Evolutionary conservation across 92 coral and sea anemone genomes (phyloP).

Genomic region (Desmophyllum pertusum): DNA sequence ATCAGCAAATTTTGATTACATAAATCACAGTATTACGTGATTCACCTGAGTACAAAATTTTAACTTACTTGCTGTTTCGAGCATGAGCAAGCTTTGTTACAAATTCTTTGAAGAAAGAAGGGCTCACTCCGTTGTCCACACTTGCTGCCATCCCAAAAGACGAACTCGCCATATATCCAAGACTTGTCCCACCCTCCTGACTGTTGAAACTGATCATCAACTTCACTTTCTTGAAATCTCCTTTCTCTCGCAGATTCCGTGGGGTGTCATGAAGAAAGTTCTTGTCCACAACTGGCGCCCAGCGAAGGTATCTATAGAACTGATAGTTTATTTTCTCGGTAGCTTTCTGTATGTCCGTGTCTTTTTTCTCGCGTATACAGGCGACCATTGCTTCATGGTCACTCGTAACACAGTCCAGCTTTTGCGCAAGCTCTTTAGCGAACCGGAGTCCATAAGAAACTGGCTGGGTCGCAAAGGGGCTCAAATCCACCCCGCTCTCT

Average conservation of each 20-base stretch:
- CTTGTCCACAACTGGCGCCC: slow-evolving; percentile 65
- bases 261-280: slow-evolving; percentile 50
- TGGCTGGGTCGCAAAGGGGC: slow-evolving; percentile 42
- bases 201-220: slow-evolving; percentile 54
- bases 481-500: slow-evolving; percentile 55
- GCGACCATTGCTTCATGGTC: slow-evolving; percentile 15
- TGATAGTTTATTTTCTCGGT: not conserved
- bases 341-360: slow-evolving; percentile 15
- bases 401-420: slow-evolving; percentile 21
- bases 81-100: not conserved
- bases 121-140: slow-evolving; percentile 22
- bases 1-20: too few relatives aligned
- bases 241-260: slow-evolving; percentile 33
- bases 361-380: slow-evolving; percentile 38
- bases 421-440: slow-evolving; percentile 48
- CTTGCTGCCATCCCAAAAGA: slow-evolving; percentile 25
- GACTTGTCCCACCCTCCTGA: slow-evolving; percentile 33
- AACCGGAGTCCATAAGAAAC: slow-evolving; percentile 9
- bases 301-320: slow-evolving; percentile 1
- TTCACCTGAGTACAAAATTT: too few relatives aligned
- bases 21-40: too few relatives aligned
- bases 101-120: slow-evolving; percentile 21
- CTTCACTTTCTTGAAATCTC: slow-evolving; percentile 46
- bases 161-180: not conserved
- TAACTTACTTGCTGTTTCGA: not conserved